Base-by-base conservation (phyloP, 2,113 vertebrate genomes). In the Channa maculata region DNA sequence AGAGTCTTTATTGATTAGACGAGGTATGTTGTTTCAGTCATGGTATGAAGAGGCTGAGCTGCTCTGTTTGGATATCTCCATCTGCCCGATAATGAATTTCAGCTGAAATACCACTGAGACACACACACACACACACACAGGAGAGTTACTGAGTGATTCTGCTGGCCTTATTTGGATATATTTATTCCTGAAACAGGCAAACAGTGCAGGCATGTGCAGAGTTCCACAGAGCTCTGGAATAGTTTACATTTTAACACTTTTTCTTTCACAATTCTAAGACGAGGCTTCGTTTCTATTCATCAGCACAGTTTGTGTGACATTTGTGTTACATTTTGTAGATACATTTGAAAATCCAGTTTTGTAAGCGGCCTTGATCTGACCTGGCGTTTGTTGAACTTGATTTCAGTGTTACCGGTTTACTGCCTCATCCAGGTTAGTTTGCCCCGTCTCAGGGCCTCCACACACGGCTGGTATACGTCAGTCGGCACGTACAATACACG, bases 161-260 rank as follows among this genome's bases (percentile, higher is more conserved):
- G 37, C 44, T 1, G 36, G 60, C 91, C 92, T 90, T 92, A 91
- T 93, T 91, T 91, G 92, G 92, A 65, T 74, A 82, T 90, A 83
- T 89, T 87, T 90, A 82, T 71, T 86, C 60, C 57, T 81, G 82
- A 80, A 84, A 75, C 85, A 71, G 79, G 54, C 79, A 69, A 83
- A 86, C 72, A 65, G 71, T 46, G 60, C 52, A 60, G 63, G 46
- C 65, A 60, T 73, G 67, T 76, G 71, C 51, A 1, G 7, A 0
- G 3, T 61, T 71, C 45, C 49, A 36, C 62, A 46, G 80, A 66
- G 58, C 45, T 46, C 57, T n/a, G 62, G 52, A 54, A 36, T 5
- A 15, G 39, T 73, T 83, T 73, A 61, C 24, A 55, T 75, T 82
- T 68, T 43, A 57, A 37, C 55, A n/a, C 34, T 49, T 64, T 38